Conservation (phyloP, 2,113 vertebrate genomes). For the Megatriorchis doriae region DNA sequence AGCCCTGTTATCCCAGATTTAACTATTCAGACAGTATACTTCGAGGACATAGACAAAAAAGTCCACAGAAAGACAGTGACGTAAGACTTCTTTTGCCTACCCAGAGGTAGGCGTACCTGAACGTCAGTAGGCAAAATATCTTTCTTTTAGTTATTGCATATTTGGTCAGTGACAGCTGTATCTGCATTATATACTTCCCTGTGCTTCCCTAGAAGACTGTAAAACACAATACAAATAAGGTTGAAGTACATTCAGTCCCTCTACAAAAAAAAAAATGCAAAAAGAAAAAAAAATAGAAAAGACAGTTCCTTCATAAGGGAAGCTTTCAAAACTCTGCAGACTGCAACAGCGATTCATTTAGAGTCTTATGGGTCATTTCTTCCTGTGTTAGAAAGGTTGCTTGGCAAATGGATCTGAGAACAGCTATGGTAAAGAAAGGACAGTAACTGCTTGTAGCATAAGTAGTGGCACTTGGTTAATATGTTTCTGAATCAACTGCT, state of each 20-base stretch:
- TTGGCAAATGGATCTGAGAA: neutral
- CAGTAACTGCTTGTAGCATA: neutral
- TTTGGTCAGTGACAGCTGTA: neutral
- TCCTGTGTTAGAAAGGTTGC: neutral
- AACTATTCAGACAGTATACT: neutral
- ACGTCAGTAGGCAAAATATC: neutral
- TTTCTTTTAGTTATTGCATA: neutral
- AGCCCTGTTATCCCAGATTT: neutral
- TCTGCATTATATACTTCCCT: neutral
- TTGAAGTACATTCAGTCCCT: neutral
- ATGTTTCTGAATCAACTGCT: neutral
- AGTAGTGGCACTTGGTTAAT: neutral
- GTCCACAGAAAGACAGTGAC: neutral
- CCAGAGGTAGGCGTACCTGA: neutral
- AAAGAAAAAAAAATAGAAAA: neutral
- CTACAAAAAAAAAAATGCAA: neutral
- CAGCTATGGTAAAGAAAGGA: neutral
- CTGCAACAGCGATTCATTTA: neutral
- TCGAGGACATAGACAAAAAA: neutral
- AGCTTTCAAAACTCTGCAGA: neutral
- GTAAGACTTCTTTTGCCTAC: neutral
- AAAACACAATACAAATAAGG: neutral
- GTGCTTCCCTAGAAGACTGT: neutral
- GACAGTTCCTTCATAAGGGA: neutral
- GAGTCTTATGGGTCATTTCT: neutral